Evolutionary conservation across 1,140 invertebrate species (phyloP), one percentile per base, ranked within the genome.

Genomic region (Mesaphorura yosii): DNA sequence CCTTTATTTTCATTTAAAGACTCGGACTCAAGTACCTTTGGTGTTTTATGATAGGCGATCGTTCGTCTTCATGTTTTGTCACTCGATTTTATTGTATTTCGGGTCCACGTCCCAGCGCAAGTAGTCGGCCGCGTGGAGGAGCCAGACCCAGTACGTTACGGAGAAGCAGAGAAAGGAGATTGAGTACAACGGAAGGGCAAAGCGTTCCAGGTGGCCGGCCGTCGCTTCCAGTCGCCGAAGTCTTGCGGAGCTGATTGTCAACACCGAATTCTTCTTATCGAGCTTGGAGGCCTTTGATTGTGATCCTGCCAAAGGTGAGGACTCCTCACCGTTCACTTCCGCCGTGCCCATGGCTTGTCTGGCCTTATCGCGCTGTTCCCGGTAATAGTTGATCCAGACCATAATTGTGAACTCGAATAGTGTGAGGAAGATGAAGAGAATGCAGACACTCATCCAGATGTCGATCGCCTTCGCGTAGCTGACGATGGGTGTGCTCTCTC

Each of bases 401-500:
- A 46, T 46, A 6, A 46, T 23, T 6, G 6, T 46, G 25, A 46
- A 26, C 20, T 46, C 44, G 5, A 82, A 67, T 15, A 84, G 67
- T 1, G 79, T 78, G 10, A 79, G 70, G 66, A 83, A 83, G 19
- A 83, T 80, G 67, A 83, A 83, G 31, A 80, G 69, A 4, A 81
- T 79, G 67, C 81, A 83, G 10, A 75, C 78, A 57, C 80, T 77
- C 65, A 82, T 73, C 81, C 81, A 83, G 25, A 82, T 76, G 65
- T 83, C 81, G 22, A 82, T 78, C 56, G 79, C 80, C 65, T 83
- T 81, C 28, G 80, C 66, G 62, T 79, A 77, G 19, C 78, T 66
- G 0, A 76, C 76, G 57, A 74, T 75, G 4, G 44, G 44, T 7
- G 44, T 27, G 23, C 29, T 23, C 44, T 46, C 44, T 26, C 7